These are phyloP conservation scores for Nycticryphes semicollaris DNA, from an alignment of 2,113 vertebrate genomes.

Conservation along the genomic window DNA sequence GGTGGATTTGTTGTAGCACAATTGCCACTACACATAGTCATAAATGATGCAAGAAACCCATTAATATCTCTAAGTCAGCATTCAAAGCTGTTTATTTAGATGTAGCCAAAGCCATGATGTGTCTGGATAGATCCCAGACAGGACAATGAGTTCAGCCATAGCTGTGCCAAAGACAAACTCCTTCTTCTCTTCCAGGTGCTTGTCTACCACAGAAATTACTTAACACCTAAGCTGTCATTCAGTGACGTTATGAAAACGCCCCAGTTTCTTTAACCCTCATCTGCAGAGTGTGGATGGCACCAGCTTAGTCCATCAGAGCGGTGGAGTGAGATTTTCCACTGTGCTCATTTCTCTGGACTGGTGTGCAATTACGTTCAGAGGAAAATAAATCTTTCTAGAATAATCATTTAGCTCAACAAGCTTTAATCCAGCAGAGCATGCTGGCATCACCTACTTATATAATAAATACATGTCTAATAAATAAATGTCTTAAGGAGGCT, in stretches of 20 bases:
- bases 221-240: slow-evolving; percentile 46
- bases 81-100: slow-evolving; percentile 60
- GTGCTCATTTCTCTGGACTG: slow-evolving; percentile 20
- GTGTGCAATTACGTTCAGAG: neutral
- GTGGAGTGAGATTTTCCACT: slow-evolving; percentile 61
- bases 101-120: slow-evolving; percentile 50
- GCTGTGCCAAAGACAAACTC: slow-evolving; percentile 23
- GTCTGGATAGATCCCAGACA: slow-evolving; percentile 13
- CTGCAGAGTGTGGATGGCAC: slow-evolving; percentile 15
- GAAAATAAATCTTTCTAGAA: slow-evolving; percentile 66
- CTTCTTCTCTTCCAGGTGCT: slow-evolving; percentile 5
- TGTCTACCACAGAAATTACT: slow-evolving; percentile 29
- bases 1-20: slow-evolving; percentile 38
- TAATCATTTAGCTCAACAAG: slow-evolving; percentile 43
- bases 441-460: slow-evolving; percentile 47
- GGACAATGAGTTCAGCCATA: slow-evolving; percentile 39
- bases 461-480: slow-evolving; percentile 50
- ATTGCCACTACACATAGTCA: slow-evolving; percentile 50
- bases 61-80: slow-evolving; percentile 43
- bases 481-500: slow-evolving; percentile 56
- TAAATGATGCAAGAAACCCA: slow-evolving; percentile 65
- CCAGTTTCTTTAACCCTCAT: neutral
- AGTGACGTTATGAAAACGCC: slow-evolving; percentile 21
- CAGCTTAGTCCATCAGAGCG: slow-evolving; percentile 21
- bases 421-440: slow-evolving; percentile 43